Percentiles rank a stretch among this genome's conserved stretches.
phyloP scores from a whole-genome alignment of 2,888 invertebrate species.

The Zaprionus bogoriensis region DNA sequence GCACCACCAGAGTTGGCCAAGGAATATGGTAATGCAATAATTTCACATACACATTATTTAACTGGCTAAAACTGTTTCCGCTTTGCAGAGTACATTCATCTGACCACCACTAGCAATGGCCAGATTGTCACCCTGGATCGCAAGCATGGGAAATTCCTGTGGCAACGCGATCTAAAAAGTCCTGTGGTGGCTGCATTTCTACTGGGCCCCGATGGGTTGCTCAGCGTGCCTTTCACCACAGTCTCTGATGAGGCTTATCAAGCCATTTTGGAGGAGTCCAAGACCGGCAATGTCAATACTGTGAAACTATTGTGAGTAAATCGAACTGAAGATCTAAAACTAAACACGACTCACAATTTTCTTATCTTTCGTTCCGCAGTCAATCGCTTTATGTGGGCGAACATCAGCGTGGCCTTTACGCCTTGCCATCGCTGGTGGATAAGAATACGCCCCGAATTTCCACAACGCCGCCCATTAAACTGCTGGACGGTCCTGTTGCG shows the following conservation, averaged over 20 bases:
- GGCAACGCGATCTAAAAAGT: slow-evolving; percentile 93
- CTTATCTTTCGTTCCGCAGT: slow-evolving; percentile 83
- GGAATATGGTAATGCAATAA: slow-evolving; percentile 88
- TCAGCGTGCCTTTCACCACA: slow-evolving; percentile 94
- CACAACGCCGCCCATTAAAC: slow-evolving; percentile 87
- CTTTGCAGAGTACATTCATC: slow-evolving; percentile 90
- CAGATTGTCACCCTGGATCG: slow-evolving; percentile 92
- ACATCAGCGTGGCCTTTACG: slow-evolving; percentile 92
- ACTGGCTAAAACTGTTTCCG: background rate
- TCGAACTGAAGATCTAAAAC: rapidly evolving
- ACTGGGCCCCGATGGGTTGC: slow-evolving; percentile 89
- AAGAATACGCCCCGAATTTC: slow-evolving; percentile 93
- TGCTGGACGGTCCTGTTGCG: slow-evolving; percentile 89
- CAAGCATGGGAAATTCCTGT: slow-evolving; percentile 90
- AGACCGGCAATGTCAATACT: slow-evolving; percentile 85
- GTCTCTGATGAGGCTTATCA: slow-evolving; percentile 93
- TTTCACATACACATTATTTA: background rate
- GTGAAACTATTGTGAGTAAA: slow-evolving; percentile 85
- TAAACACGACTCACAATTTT: background rate
- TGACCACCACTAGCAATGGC: slow-evolving; percentile 95
- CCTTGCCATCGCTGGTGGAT: slow-evolving; percentile 95
- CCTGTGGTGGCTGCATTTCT: slow-evolving; percentile 96
- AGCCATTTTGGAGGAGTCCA: slow-evolving; percentile 86
- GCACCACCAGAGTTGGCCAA: slow-evolving; percentile 90
- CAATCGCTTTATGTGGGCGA: slow-evolving; percentile 97